These are phyloP conservation scores for Mormyrus proboscirostris DNA, from an alignment of 2,797 vertebrate species.

Conservation along the genomic window DNA sequence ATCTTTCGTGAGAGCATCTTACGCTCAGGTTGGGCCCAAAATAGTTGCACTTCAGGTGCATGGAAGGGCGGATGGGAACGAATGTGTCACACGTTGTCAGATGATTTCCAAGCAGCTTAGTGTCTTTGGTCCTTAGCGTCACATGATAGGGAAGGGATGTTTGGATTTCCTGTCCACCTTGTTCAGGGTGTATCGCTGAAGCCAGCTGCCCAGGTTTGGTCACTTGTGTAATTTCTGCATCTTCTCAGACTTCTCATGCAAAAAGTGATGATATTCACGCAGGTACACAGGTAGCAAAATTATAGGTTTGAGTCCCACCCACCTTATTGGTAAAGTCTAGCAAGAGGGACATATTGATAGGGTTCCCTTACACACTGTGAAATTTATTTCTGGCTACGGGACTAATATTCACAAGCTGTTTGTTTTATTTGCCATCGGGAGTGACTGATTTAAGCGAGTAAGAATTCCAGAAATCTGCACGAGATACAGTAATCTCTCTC, in stretches of 20 bases:
- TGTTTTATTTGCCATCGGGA: neutral
- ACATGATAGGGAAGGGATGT: neutral
- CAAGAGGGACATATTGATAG: neutral
- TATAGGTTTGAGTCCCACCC: neutral
- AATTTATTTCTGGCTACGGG: neutral
- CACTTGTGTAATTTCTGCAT: neutral
- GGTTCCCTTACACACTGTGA: neutral
- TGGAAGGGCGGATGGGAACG: neutral
- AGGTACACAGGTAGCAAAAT: conserved; percentile 1
- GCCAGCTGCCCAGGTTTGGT: neutral
- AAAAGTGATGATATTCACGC: neutral
- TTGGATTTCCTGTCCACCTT: neutral
- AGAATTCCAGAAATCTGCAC: neutral
- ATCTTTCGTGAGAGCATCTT: neutral
- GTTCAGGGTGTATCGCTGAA: neutral
- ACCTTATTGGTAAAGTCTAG: neutral
- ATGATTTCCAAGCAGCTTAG: neutral
- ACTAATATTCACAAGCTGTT: neutral
- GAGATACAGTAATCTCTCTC: neutral
- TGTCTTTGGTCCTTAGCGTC: neutral
- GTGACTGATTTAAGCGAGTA: neutral
- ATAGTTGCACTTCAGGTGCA: neutral
- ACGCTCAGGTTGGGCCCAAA: neutral
- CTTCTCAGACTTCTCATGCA: neutral
- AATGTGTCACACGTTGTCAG: neutral